Percentiles rank a stretch among this genome's conserved stretches.
Evolutionary conservation across 2,888 invertebrate species (phyloP).

Genomic region (Suillia variegata): DNA sequence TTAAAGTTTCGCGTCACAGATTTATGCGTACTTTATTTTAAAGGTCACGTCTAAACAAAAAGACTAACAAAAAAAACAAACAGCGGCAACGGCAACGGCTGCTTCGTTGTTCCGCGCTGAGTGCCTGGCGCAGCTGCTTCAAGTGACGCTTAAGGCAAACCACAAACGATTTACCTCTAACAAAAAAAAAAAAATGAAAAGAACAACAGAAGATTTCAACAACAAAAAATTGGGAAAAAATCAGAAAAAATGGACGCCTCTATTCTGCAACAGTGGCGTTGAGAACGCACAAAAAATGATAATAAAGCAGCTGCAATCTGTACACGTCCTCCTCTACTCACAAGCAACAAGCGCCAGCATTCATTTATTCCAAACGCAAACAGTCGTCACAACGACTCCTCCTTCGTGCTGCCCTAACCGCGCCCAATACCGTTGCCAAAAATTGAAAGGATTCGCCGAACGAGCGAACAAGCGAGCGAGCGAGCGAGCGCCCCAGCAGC

Average conservation of each 20-base stretch:
- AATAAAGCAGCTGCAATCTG: not conserved
- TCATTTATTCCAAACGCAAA: slow-evolving; percentile 3
- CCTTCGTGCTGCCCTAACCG: no score
- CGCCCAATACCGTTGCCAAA: no score
- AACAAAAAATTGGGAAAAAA: not conserved
- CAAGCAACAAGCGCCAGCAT: not conserved
- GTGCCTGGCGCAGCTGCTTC: not conserved
- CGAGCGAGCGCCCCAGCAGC: not conserved
- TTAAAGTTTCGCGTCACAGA: no score
- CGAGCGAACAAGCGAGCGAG: not conserved
- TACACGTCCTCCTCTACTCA: not conserved
- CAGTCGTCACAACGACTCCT: no score
- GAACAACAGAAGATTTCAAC: not conserved
- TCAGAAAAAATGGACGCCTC: not conserved
- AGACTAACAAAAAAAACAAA: not conserved
- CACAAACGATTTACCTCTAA: not conserved
- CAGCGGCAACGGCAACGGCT: not conserved
- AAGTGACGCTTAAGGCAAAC: not conserved
- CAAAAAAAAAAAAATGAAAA: not conserved
- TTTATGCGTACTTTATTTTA: no score
- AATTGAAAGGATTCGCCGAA: not conserved
- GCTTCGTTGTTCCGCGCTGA: no score
- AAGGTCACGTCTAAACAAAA: not conserved
- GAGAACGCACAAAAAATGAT: not conserved
- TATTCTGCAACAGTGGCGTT: not conserved